phyloP scores from a whole-genome alignment of 2,888 invertebrate genomes.

The Chironomus tentans region DNA sequence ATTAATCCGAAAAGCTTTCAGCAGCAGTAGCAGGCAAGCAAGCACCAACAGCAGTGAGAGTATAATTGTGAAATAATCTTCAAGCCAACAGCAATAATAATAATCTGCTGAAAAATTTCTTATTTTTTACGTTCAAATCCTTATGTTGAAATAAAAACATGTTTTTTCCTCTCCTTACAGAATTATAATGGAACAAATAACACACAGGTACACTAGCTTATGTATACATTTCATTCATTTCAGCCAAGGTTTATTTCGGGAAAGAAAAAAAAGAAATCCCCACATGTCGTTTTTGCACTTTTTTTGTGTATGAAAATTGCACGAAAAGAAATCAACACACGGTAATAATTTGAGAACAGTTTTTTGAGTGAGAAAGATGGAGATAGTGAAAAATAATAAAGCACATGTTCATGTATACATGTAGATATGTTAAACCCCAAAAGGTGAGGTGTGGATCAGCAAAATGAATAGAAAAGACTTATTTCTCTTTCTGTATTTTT shows the following conservation, averaged over 20 bases:
- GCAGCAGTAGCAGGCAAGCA: no score
- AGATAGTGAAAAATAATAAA: neutral
- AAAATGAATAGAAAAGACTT: neutral
- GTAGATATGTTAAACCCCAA: neutral
- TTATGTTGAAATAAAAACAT: neutral
- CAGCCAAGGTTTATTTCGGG: neutral
- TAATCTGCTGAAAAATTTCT: no score
- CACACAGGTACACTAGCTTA: no score
- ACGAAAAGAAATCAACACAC: neutral
- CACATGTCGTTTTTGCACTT: neutral
- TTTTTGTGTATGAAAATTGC: neutral
- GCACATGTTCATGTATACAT: slow-evolving; percentile 2
- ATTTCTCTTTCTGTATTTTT: no score
- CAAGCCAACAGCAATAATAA: neutral
- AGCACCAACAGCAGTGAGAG: neutral
- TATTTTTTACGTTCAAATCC: no score
- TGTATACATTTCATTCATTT: no score
- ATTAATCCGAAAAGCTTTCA: slow-evolving; percentile 2
- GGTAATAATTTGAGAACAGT: neutral
- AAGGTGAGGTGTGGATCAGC: neutral
- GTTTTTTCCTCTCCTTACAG: neutral
- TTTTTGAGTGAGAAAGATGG: neutral
- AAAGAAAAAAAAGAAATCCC: neutral
- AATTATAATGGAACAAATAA: no score
- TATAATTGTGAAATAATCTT: slow-evolving; percentile 8